These are phyloP conservation scores for Harmothoe impar DNA, from an alignment of 2,888 invertebrate genomes.

Conservation along the genomic window DNA sequence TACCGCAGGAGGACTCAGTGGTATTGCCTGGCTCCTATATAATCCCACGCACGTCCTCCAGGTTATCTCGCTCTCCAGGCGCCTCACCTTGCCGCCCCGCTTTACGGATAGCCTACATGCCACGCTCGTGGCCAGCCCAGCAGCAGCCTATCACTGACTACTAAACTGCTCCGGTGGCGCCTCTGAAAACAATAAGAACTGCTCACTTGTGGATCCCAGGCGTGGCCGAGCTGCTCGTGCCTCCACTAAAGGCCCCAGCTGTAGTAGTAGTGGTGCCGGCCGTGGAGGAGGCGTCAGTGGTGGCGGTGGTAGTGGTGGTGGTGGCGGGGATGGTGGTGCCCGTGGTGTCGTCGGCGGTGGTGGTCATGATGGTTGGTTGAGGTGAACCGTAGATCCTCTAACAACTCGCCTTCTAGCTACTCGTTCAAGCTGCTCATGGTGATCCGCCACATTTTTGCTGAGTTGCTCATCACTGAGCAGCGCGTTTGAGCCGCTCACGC, in stretches of 20 bases:
- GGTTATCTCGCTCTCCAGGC: no score
- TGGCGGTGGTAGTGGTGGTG: neutral
- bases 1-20: no score
- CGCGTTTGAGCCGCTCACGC: no score
- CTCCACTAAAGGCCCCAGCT: neutral
- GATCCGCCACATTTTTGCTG: no score
- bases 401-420: no score
- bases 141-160: neutral
- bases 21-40: no score
- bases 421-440: no score
- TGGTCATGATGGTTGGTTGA: no score
- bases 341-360: neutral
- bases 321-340: neutral
- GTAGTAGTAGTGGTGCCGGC: neutral
- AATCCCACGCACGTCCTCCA: no score
- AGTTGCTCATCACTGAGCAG: no score
- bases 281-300: neutral
- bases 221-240: neutral
- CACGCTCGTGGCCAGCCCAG: neutral
- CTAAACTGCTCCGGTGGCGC: neutral
- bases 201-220: constrained; percentile 7
- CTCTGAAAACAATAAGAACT: neutral
- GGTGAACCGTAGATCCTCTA: no score
- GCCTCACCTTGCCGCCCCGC: neutral
- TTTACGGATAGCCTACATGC: neutral